phyloP scores from a whole-genome alignment of 2,797 vertebrate genomes.

The Pangasius djambal region DNA sequence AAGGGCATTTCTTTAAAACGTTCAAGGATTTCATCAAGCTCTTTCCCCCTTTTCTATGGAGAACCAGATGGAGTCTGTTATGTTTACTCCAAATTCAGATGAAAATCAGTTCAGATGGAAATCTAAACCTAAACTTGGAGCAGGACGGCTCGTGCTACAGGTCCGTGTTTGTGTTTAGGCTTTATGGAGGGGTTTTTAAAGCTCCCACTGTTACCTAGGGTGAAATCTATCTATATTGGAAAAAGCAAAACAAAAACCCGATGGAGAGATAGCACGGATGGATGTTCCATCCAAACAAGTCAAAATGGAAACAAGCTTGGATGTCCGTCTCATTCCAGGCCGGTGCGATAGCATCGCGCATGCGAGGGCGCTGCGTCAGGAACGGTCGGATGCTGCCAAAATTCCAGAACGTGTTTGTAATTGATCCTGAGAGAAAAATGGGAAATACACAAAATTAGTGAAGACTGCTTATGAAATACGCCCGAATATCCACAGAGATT shows the following conservation, averaged over 20 bases:
- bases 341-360: conserved; percentile 65
- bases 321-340: conserved; percentile 62
- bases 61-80: conserved; percentile 65
- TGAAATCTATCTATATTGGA: conserved; percentile 70
- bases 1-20: conserved; percentile 55
- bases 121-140: conserved; percentile 65
- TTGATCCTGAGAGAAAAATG: conserved; percentile 38
- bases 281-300: conserved; percentile 69
- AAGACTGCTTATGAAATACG: conserved; percentile 14
- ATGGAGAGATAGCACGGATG: conserved; percentile 68
- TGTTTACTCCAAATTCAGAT: conserved; percentile 74
- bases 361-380: conserved; percentile 49
- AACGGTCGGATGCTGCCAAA: conserved; percentile 49
- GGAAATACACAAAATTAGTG: conserved; percentile 46
- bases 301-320: conserved; percentile 71
- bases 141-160: conserved; percentile 63
- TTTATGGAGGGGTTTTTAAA: conserved; percentile 62
- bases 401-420: conserved; percentile 57
- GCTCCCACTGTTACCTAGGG: conserved; percentile 68
- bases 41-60: conserved; percentile 56
- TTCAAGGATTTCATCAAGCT: conserved; percentile 60
- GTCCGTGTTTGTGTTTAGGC: conserved; percentile 66
- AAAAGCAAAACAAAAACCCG: conserved; percentile 66
- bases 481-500: conserved; percentile 11
- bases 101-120: conserved; percentile 70